These are phyloP conservation scores for Excalfactoria chinensis DNA, from an alignment of 2,113 vertebrate species.

Conservation along the genomic window DNA sequence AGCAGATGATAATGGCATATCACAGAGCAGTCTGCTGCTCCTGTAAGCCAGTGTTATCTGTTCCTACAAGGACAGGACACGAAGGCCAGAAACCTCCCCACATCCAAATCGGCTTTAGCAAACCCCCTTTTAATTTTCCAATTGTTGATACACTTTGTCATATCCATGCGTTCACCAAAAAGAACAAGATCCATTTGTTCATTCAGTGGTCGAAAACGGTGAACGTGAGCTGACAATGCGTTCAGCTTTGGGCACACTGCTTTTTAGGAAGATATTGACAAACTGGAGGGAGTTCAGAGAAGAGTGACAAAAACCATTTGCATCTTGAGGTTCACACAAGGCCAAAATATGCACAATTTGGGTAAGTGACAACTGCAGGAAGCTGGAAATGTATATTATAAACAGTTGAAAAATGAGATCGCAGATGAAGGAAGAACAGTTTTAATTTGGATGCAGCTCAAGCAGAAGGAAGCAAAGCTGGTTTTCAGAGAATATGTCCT, in stretches of 20 bases:
- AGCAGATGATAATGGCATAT: not conserved
- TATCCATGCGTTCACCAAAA: not conserved
- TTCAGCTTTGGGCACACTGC: not conserved
- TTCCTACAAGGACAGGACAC: not conserved
- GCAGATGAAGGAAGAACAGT: not conserved
- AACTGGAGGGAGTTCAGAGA: slow-evolving; percentile 46
- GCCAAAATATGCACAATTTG: not conserved
- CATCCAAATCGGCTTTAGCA: slow-evolving; percentile 26
- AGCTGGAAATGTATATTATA: not conserved
- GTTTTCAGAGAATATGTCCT: not conserved
- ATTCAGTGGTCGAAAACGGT: not conserved
- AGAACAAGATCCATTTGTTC: slow-evolving; percentile 18
- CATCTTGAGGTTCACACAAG: slow-evolving; percentile 2
- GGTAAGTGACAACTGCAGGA: slow-evolving; percentile 17
- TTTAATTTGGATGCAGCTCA: not conserved
- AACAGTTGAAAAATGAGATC: not conserved
- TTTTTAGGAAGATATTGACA: slow-evolving; percentile 29
- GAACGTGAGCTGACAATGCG: not conserved
- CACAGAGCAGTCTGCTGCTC: not conserved
- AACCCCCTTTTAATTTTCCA: not conserved
- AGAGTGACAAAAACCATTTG: slow-evolving; percentile 48
- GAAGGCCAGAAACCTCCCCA: slow-evolving; percentile 17
- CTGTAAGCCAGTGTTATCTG: not conserved
- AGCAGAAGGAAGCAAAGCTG: not conserved
- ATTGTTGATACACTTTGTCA: not conserved